A percentile compares a stretch with the other conserved stretches of the same genome.
These are phyloP conservation scores for Temnothorax longispinosus DNA, from an alignment of 1,140 invertebrate genomes.

Conservation along the genomic window DNA sequence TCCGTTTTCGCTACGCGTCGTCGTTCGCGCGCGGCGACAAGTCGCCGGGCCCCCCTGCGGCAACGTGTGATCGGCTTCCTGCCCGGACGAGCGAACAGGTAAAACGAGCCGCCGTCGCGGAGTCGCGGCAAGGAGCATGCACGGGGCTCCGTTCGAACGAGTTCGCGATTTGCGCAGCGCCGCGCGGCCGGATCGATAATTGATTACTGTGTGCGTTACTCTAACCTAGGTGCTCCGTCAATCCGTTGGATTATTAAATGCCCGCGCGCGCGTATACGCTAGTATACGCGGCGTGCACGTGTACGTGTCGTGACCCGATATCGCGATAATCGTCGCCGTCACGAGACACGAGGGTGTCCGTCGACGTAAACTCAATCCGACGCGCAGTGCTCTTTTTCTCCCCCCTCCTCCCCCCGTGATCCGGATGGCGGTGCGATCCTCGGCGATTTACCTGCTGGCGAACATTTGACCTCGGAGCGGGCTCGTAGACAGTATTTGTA, in stretches of 20 bases:
- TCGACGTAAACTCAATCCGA: neutral
- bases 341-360: neutral
- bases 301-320: conserved; percentile 3
- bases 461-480: neutral
- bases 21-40: conserved; percentile 7
- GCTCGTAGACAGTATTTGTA: neutral
- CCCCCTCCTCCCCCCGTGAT: neutral
- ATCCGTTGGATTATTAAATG: conserved; percentile 56
- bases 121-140: neutral
- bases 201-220: conserved; percentile 71
- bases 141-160: conserved; percentile 27
- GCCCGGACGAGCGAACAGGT: neutral
- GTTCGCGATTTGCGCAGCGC: conserved; percentile 70
- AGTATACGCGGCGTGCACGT: neutral
- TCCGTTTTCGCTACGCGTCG: conserved; percentile 10
- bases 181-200: conserved; percentile 73
- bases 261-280: neutral
- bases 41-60: neutral
- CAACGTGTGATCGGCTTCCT: neutral
- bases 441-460: neutral
- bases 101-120: neutral
- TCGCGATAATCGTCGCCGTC: neutral
- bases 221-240: conserved; percentile 71
- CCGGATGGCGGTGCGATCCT: neutral
- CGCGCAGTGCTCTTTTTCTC: neutral